These are phyloP conservation scores for Nasonia longicornis DNA, from an alignment of 1,140 invertebrate species.

Conservation along the genomic window DNA sequence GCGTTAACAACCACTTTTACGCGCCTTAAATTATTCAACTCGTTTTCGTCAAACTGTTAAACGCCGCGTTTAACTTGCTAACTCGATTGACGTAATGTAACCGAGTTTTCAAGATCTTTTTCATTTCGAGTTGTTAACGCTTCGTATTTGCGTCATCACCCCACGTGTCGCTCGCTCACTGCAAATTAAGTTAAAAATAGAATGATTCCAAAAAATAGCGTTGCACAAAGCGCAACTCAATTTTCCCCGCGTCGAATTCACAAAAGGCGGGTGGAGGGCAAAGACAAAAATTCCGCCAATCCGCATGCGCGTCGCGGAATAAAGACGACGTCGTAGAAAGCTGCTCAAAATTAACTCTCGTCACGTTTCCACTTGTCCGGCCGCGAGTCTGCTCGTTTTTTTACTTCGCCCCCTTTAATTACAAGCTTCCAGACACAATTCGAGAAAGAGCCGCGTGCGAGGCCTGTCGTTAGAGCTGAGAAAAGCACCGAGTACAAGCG, in stretches of 20 bases:
- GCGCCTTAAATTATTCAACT: too few relatives aligned
- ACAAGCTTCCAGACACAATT: not conserved
- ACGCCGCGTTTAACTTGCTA: not conserved
- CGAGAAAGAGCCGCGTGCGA: not conserved
- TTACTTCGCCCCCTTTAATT: slow-evolving; percentile 14
- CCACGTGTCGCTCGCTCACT: too few relatives aligned
- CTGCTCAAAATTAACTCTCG: slow-evolving; percentile 22
- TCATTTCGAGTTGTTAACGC: not conserved
- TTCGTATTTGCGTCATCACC: not conserved
- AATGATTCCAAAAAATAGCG: too few relatives aligned
- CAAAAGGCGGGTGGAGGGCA: too few relatives aligned
- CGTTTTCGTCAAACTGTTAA: too few relatives aligned
- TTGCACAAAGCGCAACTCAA: too few relatives aligned
- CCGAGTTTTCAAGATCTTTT: not conserved
- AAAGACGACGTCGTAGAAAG: not conserved
- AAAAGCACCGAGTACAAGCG: not conserved
- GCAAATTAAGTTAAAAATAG: too few relatives aligned
- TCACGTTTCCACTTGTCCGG: slow-evolving; percentile 32
- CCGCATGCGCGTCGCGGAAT: not conserved
- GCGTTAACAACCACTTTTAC: too few relatives aligned
- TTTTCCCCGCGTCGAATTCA: too few relatives aligned
- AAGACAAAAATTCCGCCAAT: not conserved
- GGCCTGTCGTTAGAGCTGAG: not conserved
- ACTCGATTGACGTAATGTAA: slow-evolving; percentile 14
- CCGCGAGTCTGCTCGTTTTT: not conserved